These are phyloP conservation scores for Danio choprae DNA, from an alignment of 2,797 vertebrate genomes.

Conservation along the genomic window DNA sequence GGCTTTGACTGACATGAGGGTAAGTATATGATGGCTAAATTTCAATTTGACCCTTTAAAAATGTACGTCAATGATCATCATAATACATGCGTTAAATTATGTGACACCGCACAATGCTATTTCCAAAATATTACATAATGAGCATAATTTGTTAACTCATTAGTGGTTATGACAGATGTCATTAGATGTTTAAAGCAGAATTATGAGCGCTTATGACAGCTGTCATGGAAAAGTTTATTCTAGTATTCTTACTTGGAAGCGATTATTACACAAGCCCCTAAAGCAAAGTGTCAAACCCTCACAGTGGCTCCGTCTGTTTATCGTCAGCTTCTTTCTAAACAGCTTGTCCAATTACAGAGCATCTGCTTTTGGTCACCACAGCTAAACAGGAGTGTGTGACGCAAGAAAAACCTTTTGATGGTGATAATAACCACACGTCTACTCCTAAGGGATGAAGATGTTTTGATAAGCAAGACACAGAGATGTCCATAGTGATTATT, in stretches of 20 bases:
- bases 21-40: too few relatives aligned
- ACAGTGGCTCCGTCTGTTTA: conserved; percentile 57
- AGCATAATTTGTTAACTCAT: background rate
- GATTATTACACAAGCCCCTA: conserved; percentile 54
- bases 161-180: conserved; percentile 51
- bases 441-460: conserved; percentile 5
- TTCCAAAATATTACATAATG: conserved; percentile 30
- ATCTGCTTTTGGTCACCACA: conserved; percentile 59
- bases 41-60: too few relatives aligned
- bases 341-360: conserved; percentile 61
- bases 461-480: background rate
- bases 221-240: conserved; percentile 59
- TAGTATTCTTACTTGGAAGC: conserved; percentile 39
- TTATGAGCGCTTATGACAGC: conserved; percentile 59
- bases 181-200: conserved; percentile 54
- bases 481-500: background rate
- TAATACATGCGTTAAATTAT: background rate
- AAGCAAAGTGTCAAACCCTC: conserved; percentile 58
- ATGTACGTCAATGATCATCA: background rate
- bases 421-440: conserved; percentile 29
- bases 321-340: conserved; percentile 58
- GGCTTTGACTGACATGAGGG: too few relatives aligned
- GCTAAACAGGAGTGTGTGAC: conserved; percentile 51
- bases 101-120: background rate
- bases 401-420: conserved; percentile 55